These are phyloP conservation scores for Bombus huntii DNA, from an alignment of 1,140 invertebrate species.

Conservation along the genomic window DNA sequence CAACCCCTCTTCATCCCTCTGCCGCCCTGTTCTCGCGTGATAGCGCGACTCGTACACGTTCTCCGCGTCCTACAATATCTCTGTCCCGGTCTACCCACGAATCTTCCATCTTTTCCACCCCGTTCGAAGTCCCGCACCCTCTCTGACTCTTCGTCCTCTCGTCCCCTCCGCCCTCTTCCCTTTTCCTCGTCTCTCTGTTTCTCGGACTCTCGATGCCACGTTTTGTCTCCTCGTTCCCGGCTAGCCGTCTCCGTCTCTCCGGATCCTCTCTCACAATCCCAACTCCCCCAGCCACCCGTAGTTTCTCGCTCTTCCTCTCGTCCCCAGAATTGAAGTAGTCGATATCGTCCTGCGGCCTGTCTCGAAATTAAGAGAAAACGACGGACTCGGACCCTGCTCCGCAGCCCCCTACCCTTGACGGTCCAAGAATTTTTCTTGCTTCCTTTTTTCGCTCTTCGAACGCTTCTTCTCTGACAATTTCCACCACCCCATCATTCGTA, in stretches of 20 bases:
- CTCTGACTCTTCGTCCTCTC: neutral
- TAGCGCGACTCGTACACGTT: slow-evolving; percentile 36
- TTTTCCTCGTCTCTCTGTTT: slow-evolving; percentile 14
- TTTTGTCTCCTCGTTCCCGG: slow-evolving; percentile 33
- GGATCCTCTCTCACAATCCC: slow-evolving; percentile 16
- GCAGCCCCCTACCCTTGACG: neutral
- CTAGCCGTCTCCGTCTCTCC: slow-evolving; percentile 40
- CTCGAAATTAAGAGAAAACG: slow-evolving; percentile 79
- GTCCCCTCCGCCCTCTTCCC: neutral
- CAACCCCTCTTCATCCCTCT: neutral
- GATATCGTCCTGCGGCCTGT: slow-evolving; percentile 80
- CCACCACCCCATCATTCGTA: neutral
- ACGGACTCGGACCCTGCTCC: slow-evolving; percentile 47
- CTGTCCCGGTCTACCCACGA: slow-evolving; percentile 43
- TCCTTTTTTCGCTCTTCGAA: neutral
- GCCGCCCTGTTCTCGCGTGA: slow-evolving; percentile 49
- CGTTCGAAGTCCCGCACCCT: slow-evolving; percentile 29
- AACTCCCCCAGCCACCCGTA: neutral
- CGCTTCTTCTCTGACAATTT: neutral
- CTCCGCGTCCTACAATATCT: slow-evolving; percentile 49
- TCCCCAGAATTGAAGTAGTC: slow-evolving; percentile 78
- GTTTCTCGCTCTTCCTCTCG: slow-evolving; percentile 22
- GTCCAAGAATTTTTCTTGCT: neutral
- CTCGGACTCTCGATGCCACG: slow-evolving; percentile 30
- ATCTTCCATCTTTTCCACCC: slow-evolving; percentile 52